Base-by-base conservation (phyloP, 2,888 invertebrate genomes). In the Erebia ligea region DNA sequence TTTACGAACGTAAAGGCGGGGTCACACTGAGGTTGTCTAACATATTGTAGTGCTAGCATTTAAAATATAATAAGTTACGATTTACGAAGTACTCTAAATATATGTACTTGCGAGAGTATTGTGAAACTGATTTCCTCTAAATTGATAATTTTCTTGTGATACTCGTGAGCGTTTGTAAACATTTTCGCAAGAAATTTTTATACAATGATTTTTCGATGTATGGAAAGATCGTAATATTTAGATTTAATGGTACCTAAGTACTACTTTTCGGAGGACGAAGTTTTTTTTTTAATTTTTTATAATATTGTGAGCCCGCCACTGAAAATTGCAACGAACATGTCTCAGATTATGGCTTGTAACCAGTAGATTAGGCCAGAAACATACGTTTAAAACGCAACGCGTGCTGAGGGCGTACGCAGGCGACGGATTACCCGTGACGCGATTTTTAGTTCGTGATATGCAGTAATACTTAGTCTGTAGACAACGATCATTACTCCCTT, bases 1-100 rank as follows among this genome's bases (percentile, higher is more conserved):
- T 45, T 21, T 62, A 59, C 57, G 17, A 58, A 68, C 50, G n/a
- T 72, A 64, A 70, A 59, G 67, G 65, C 70, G 73, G 73, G 72
- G 57, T 70, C 73, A 63, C 63, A 40, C 42, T 61, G 65, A 40
- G 64, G 52, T 64, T 54, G 64, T 64, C 52, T 64, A 21, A 66
- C 25, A 57, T 57, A 57, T 19, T 66, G 56, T 57, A 66, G 52
- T 34, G 62, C 54, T 54, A 40, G 48, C 40, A 40, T 64, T 40
- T 54, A 54, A 54, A 54, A 19, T 54, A 13, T 17, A 13, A 40
- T 64, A 50, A 63, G 63, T 54, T 64, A 54, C 21, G 17, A 42
- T 34, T 34, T 34, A 34, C n/a, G 15, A 52, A 34, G 64, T 64
- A 52, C 52, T 63, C n/a, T 25, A n/a, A 21, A 25, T 15, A 54